Evolutionary conservation across 2,797 vertebrate species (phyloP).

Genomic region (Poeciliopsis gracilis): DNA sequence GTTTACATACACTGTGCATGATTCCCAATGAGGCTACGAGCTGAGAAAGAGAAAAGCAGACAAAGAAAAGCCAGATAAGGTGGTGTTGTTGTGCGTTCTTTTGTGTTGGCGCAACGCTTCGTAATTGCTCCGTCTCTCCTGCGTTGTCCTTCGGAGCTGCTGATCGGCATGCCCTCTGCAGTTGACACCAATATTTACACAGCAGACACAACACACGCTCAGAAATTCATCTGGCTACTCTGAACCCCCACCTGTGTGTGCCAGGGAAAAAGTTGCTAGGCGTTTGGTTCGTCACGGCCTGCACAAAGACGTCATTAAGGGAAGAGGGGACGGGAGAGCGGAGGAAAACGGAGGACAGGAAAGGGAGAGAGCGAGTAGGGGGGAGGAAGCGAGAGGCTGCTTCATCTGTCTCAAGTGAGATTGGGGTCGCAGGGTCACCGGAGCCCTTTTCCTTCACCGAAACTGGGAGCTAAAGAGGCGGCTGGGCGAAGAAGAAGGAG

Average conservation of each 20-base stretch:
- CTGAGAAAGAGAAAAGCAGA: slow-evolving; percentile 48
- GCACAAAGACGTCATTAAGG: slow-evolving; percentile 68
- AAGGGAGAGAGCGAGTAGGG: neutral
- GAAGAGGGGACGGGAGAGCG: slow-evolving; percentile 31
- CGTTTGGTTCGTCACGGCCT: slow-evolving; percentile 58
- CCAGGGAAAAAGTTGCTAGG: slow-evolving; percentile 62
- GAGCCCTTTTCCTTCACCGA: slow-evolving; percentile 71
- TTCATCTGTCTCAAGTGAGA: slow-evolving; percentile 83
- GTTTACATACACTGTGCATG: slow-evolving; percentile 21
- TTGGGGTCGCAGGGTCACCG: slow-evolving; percentile 71
- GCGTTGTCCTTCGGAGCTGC: slow-evolving; percentile 44
- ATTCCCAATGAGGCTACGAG: slow-evolving; percentile 38
- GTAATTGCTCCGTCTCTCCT: slow-evolving; percentile 66
- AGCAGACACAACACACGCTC: slow-evolving; percentile 24
- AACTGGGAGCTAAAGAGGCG: slow-evolving; percentile 56
- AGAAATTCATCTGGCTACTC: slow-evolving; percentile 17
- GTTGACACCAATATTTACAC: slow-evolving; percentile 77
- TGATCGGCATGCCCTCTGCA: slow-evolving; percentile 64
- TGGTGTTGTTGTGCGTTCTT: slow-evolving; percentile 61
- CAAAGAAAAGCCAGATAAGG: slow-evolving; percentile 63
- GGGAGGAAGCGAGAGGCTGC: slow-evolving; percentile 49
- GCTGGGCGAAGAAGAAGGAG: slow-evolving; percentile 11
- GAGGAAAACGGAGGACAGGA: slow-evolving; percentile 7
- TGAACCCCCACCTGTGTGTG: slow-evolving; percentile 8
- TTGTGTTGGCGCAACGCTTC: slow-evolving; percentile 64